Conservation (phyloP, 2,797 vertebrate genomes). For the Halcyon leucocephala region DNA sequence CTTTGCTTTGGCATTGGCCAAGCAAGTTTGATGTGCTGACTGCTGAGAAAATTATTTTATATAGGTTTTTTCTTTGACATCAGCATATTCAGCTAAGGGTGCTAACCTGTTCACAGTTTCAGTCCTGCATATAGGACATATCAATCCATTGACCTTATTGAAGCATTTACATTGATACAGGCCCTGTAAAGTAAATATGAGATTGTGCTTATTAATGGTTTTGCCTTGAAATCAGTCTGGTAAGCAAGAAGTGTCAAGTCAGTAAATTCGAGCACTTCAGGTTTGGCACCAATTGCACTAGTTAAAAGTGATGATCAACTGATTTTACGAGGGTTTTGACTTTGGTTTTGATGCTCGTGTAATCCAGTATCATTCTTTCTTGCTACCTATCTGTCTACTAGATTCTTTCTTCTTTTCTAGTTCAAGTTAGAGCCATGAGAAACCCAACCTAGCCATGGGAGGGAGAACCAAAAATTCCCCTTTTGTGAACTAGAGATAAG, state of each 20-base stretch:
- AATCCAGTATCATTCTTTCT: not conserved
- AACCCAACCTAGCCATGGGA: accelerated
- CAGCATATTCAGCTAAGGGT: not conserved
- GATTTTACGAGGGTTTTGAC: not conserved
- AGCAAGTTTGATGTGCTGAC: not conserved
- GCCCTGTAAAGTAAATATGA: not conserved
- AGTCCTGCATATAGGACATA: not conserved
- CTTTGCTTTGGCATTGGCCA: not conserved
- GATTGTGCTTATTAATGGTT: not conserved
- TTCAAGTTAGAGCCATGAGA: not conserved
- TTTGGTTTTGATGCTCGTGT: not conserved
- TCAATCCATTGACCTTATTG: not conserved
- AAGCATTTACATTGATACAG: not conserved
- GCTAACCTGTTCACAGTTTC: not conserved
- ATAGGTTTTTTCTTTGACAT: not conserved
- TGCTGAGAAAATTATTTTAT: not conserved
- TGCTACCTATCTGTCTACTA: not conserved
- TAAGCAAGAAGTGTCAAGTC: not conserved
- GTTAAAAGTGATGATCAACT: not conserved
- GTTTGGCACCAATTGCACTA: not conserved
- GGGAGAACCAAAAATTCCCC: not conserved
- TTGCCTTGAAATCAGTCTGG: not conserved
- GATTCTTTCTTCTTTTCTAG: not conserved
- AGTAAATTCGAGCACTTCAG: not conserved
- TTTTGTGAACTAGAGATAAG: not conserved